Base-by-base conservation (phyloP, 1,140 invertebrate species). In the Helicoverpa zea region DNA sequence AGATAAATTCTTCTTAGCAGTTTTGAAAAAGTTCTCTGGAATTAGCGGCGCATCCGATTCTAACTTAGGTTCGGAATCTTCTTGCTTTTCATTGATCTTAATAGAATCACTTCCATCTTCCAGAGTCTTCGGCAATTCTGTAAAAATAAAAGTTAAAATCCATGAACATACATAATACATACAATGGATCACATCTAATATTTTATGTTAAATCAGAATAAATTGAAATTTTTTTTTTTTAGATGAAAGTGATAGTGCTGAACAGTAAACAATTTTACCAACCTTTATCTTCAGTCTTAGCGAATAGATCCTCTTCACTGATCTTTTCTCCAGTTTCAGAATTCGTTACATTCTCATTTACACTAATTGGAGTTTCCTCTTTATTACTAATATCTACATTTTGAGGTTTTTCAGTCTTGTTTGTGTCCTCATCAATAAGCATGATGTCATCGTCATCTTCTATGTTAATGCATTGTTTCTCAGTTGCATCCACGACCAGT, bases 1-100 rank as follows among this genome's bases (percentile, higher is more conserved):
- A 61, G 91, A 91, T 79, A 96, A 83, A 70, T 90, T 95, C 81
- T 94, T 95, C 79, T 92, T 94, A 54, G 93, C 95, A 29, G 87
- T 87, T 79, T 94, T 95, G 4, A 95, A 79, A 81, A 96, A 96
- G 83, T 93, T 93, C 23, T 93, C 68, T 12, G 92, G 87, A 47
- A 94, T 52, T 11, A 94, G 63, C 29, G 83, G 88, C 80, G 86
- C 89, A 14, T 83, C 74, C 14, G 49, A 12, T 75, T 83, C 66
- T 52, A 61, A 12, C 58, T 79, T 35, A n/a, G 13, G 54, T 30
- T 58, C 35, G 35, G 5, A 9, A 43, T 73, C 78, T 52, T 35
- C 14, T 76, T 43, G 16, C 61, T 81, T 84, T 49, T 75, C 47
- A 73, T 73, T 83, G 2, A 68, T 72, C 12, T 73, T 64, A 59